Base-by-base conservation (phyloP, 1,140 invertebrate species). In the Cyrtorhinus lividipennis region DNA sequence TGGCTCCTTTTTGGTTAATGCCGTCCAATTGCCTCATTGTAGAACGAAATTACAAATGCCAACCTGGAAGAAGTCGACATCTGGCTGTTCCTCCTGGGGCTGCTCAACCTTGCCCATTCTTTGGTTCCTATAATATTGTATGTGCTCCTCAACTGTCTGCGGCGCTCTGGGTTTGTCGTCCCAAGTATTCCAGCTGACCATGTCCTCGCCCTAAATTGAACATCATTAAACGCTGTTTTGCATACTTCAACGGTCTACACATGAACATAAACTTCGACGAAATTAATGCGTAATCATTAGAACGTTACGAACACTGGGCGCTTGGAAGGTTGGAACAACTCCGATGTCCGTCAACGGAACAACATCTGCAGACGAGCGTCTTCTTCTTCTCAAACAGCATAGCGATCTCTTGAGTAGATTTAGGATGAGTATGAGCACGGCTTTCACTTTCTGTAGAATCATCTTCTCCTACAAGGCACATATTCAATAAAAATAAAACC, bases 311-410 rank as follows among this genome's bases (percentile, higher is more conserved):
- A 8, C 25, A 46, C n/a, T n/a, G n/a, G 25, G 23, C 20, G 5
- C 30, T 27, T 60, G 30, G n/a, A 69, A 66, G 64, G 73, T 78
- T 1, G 77, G 72, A 45, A 79, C 69, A 22, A 78, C 73, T 24
- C 76, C 76, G 13, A 80, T 71, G 3, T 73, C 69, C 1, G 79
- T 78, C 53, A 81, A 69, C 0, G 78, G 78, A 23, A 78, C 74
- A 0, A 73, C 73, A 64, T 79, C 78, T 59, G 72, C 75, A 1
- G 75, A 79, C 1, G 72, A 73, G 66, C 75, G 71, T 69, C 77
- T 71, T 67, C 77, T 69, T 58, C 76, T 71, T 27, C 77, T 72
- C 27, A 81, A 72, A 68, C 79, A 81, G 67, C 78, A 80, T 69
- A 81, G 72, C 0, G 79, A 78, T 23, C 76, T 71, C 61, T 74